These are phyloP conservation scores for Clarias fuscus DNA, from an alignment of 2,797 vertebrate genomes.

Conservation along the genomic window DNA sequence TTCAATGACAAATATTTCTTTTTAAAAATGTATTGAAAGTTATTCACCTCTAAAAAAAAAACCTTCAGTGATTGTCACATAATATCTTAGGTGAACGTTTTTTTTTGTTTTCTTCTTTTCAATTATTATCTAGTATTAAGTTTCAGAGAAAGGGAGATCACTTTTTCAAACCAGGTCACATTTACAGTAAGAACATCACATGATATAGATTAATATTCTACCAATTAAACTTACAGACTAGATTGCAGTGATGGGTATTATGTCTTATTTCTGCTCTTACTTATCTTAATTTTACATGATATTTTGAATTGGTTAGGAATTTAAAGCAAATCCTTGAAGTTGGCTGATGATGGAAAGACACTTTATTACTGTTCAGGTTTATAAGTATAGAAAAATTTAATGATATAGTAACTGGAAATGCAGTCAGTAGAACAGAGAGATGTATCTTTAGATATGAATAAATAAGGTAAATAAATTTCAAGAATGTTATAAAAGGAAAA, in stretches of 20 bases:
- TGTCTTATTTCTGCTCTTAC: background rate
- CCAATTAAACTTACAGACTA: background rate
- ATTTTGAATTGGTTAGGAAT: slow-evolving; percentile 1
- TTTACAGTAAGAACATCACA: background rate
- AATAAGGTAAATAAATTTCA: background rate
- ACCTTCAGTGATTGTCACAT: background rate
- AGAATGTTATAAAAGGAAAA: background rate
- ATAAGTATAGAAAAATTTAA: background rate
- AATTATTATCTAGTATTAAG: background rate
- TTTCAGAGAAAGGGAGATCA: background rate
- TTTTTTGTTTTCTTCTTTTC: too few relatives aligned
- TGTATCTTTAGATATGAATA: background rate
- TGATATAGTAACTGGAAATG: background rate
- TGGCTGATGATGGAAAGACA: background rate
- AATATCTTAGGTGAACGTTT: background rate
- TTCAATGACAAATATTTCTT: background rate
- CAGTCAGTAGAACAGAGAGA: background rate
- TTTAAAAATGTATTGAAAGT: too few relatives aligned
- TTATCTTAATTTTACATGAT: background rate
- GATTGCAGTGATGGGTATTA: background rate
- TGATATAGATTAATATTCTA: background rate
- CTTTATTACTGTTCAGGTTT: background rate
- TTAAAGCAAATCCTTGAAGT: background rate
- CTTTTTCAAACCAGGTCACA: background rate
- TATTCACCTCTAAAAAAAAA: background rate